These are phyloP conservation scores for Sebastes schlegelii DNA, from an alignment of 2,113 vertebrate genomes.

Conservation along the genomic window DNA sequence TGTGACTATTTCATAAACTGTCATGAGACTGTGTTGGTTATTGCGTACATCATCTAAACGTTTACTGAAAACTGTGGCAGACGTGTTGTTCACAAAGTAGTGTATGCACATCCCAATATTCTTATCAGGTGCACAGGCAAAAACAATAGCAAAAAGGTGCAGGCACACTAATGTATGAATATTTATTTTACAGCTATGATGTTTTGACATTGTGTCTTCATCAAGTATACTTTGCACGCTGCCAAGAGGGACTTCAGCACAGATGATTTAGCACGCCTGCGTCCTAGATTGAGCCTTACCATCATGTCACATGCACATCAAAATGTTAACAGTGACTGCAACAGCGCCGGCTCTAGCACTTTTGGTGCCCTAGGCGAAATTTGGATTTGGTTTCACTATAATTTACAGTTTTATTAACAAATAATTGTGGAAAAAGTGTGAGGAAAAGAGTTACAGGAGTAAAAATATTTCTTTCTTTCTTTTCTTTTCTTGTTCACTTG, in stretches of 20 bases:
- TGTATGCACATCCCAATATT: neutral
- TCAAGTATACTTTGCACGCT: neutral
- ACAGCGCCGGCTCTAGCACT: too few species aligned
- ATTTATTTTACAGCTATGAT: neutral
- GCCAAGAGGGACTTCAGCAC: neutral
- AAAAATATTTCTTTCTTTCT: too few species aligned
- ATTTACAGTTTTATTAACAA: too few species aligned
- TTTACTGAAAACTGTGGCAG: neutral
- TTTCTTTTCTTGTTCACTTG: too few species aligned
- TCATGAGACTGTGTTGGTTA: neutral
- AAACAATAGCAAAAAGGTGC: neutral
- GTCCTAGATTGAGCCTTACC: neutral
- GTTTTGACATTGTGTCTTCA: neutral
- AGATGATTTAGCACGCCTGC: neutral
- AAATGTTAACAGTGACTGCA: neutral
- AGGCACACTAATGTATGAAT: neutral
- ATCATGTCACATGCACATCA: neutral
- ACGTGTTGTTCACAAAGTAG: neutral
- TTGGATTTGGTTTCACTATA: too few species aligned
- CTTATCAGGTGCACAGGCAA: neutral
- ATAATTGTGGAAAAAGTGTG: too few species aligned
- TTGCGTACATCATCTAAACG: neutral
- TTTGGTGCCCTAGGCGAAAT: too few species aligned
- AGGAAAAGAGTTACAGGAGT: too few species aligned
- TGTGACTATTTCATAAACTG: too few species aligned